phyloP scores from a whole-genome alignment of 2,797 vertebrate genomes.

The Astyanax mexicanus region DNA sequence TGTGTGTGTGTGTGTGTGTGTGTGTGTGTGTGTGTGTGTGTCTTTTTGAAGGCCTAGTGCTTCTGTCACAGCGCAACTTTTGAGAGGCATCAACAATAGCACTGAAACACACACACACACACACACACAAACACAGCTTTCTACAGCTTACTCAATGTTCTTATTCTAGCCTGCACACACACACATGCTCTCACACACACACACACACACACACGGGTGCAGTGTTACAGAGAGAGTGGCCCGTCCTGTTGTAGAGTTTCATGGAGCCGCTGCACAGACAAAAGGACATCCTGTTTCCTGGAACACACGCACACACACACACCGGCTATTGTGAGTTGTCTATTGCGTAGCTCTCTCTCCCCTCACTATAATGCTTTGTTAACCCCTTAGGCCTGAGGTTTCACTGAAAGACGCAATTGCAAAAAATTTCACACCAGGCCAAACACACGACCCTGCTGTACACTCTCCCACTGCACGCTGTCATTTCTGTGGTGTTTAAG shows the following conservation, averaged over 20 bases:
- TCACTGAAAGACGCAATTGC: too few species aligned
- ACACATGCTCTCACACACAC: conserved; percentile 17
- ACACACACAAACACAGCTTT: conserved; percentile 23
- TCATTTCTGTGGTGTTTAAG: too few species aligned
- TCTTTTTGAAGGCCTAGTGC: not conserved
- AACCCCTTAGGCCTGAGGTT: too few species aligned
- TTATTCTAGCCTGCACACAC: too few species aligned
- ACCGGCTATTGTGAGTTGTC: conserved; percentile 38
- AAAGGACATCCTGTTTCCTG: conserved; percentile 63
- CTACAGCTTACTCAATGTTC: too few species aligned
- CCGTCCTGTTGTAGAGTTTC: conserved; percentile 33
- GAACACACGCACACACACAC: conserved; percentile 35
- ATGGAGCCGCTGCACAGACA: conserved; percentile 38
- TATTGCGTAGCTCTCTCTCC: not conserved
- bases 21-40: not conserved
- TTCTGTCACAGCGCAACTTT: not conserved
- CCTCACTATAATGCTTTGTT: not conserved
- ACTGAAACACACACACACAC: conserved; percentile 20
- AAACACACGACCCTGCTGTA: too few species aligned
- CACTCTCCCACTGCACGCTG: too few species aligned
- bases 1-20: not conserved
- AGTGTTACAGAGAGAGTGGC: conserved; percentile 24
- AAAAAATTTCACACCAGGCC: too few species aligned
- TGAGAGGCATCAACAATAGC: not conserved
- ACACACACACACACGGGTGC: conserved; percentile 4